phyloP scores from a whole-genome alignment of 2,113 vertebrate genomes.

The Corynorhinus townsendii region DNA sequence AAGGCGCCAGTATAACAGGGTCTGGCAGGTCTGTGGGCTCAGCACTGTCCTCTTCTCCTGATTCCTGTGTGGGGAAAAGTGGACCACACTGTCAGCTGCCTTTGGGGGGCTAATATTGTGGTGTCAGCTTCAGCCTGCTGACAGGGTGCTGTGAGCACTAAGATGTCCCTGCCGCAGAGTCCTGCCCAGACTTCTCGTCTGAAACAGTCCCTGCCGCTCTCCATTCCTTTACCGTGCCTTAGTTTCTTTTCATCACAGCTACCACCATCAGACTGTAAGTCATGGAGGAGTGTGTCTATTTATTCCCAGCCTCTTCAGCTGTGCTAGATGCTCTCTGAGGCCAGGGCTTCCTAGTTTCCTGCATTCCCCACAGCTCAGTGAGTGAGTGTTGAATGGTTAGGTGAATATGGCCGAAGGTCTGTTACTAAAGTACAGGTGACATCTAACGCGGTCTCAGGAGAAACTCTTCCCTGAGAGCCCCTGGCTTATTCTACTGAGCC shows the following conservation, averaged over 20 bases:
- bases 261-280: neutral
- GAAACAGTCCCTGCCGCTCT: neutral
- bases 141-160: neutral
- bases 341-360: neutral
- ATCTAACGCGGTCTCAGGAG: neutral
- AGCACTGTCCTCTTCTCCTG: too few species aligned
- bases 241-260: neutral
- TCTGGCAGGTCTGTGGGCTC: neutral
- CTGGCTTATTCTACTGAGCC: neutral
- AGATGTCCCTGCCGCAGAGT: neutral
- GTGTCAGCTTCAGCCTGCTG: neutral
- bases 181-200: neutral
- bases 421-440: neutral
- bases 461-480: neutral
- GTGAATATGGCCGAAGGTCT: neutral
- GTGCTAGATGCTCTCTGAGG: neutral
- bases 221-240: neutral
- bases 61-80: neutral
- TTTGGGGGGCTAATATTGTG: neutral
- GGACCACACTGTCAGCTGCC: neutral
- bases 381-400: neutral
- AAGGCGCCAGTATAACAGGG: neutral
- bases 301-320: neutral
- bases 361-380: fast-evolving
- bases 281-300: neutral